Evolutionary conservation across 2,797 vertebrate species (phyloP).

Genomic region (Pseudomugil gertrudae): DNA sequence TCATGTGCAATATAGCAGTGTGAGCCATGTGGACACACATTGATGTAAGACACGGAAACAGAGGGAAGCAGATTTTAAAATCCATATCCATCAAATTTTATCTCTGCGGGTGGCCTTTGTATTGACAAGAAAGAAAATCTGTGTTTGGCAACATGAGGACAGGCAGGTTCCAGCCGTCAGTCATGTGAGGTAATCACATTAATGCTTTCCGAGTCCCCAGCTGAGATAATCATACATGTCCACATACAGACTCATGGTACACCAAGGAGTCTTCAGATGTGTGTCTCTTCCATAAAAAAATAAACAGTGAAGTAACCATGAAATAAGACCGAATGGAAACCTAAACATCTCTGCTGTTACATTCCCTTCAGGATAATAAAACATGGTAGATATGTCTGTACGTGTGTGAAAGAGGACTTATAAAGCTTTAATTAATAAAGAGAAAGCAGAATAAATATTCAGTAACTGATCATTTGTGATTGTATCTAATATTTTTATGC

Average conservation of each 20-base stretch:
- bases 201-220: not conserved
- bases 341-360: no score
- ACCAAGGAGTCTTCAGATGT: slow-evolving; percentile 7
- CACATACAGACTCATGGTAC: not conserved
- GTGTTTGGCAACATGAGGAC: not conserved
- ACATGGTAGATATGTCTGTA: no score
- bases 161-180: slow-evolving; percentile 1
- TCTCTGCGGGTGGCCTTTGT: slow-evolving; percentile 1
- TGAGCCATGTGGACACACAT: slow-evolving; percentile 8
- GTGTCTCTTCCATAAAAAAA: not conserved
- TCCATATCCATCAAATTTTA: not conserved
- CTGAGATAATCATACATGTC: not conserved
- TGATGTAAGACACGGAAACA: not conserved
- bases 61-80: slow-evolving; percentile 2
- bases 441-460: no score
- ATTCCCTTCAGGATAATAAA: no score
- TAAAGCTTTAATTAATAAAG: no score
- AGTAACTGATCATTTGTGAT: no score
- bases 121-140: not conserved
- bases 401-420: no score
- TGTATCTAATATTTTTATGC: no score
- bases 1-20: slow-evolving; percentile 26
- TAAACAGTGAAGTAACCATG: no score
- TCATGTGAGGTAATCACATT: not conserved
- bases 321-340: no score